A percentile compares a stretch with the other conserved stretches of the same genome.
These are phyloP conservation scores for Galerucella calmariensis DNA, from an alignment of 2,888 invertebrate genomes.

Conservation along the genomic window DNA sequence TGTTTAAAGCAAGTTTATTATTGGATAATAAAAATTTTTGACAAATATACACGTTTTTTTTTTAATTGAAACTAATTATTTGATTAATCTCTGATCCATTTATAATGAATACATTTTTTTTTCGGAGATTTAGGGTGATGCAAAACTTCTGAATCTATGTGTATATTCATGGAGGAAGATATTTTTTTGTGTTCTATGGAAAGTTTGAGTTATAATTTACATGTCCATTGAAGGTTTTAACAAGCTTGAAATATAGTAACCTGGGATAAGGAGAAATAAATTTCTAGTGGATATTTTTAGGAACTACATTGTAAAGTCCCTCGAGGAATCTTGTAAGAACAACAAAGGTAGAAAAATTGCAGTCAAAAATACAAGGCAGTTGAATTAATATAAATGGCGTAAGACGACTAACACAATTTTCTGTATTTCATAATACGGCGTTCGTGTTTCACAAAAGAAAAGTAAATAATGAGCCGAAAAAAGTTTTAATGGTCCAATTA, in stretches of 20 bases:
- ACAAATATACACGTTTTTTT: too few relatives aligned
- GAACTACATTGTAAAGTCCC: neutral
- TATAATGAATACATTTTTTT: too few relatives aligned
- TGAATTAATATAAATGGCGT: constrained; percentile 44
- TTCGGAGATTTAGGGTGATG: too few relatives aligned
- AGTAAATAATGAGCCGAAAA: constrained; percentile 41
- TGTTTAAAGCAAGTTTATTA: too few relatives aligned
- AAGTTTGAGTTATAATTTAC: neutral
- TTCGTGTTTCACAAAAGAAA: constrained; percentile 38
- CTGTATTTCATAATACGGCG: constrained; percentile 40
- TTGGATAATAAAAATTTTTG: too few relatives aligned
- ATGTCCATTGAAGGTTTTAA: neutral
- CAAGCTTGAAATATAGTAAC: neutral
- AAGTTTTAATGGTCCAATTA: constrained; percentile 46
- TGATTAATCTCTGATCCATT: too few relatives aligned
- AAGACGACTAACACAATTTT: constrained; percentile 43
- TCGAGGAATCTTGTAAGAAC: constrained; percentile 11
- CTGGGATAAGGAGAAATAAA: neutral
- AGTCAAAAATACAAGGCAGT: constrained; percentile 40
- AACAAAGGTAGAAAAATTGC: constrained; percentile 37
- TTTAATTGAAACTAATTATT: too few relatives aligned
- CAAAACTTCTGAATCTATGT: too few relatives aligned
- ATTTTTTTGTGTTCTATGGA: neutral
- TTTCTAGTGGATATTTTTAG: neutral
- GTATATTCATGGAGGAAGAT: too few relatives aligned